Evolutionary conservation across 2,888 invertebrate species (phyloP).

Genomic region (Lycia hirtaria): DNA sequence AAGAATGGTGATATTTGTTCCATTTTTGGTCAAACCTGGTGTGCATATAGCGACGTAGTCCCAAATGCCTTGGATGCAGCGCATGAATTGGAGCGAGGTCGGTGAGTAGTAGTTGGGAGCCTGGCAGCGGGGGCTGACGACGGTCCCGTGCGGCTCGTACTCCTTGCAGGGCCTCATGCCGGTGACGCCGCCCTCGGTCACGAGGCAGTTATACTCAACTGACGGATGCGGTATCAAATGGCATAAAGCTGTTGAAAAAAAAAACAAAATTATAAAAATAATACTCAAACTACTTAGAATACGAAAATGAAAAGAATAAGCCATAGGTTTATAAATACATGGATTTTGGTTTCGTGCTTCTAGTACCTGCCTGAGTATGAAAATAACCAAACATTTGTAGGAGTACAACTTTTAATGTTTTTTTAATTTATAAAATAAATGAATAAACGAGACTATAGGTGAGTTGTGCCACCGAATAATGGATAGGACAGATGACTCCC

Average conservation of each 20-base stretch:
- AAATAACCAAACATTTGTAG: no score
- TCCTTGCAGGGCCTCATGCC: constrained; percentile 25
- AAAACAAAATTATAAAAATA: background rate
- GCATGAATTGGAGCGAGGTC: constrained; percentile 26
- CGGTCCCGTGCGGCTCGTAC: constrained; percentile 29
- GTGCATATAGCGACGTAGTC: constrained; percentile 30
- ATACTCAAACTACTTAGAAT: background rate
- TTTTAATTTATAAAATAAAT: no score
- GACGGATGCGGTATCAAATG: constrained; percentile 25
- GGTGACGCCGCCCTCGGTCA: constrained; percentile 20
- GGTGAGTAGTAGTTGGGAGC: constrained; percentile 33
- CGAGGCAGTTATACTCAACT: constrained; percentile 36
- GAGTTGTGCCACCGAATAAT: no score
- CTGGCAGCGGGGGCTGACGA: constrained; percentile 32
- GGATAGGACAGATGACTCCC: no score
- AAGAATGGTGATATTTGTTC: constrained; percentile 61
- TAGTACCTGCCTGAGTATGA: no score
- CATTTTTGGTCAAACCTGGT: constrained; percentile 50
- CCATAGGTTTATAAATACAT: background rate
- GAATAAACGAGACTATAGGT: no score
- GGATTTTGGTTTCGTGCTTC: no score
- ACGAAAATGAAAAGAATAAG: background rate
- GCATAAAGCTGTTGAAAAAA: constrained; percentile 28
- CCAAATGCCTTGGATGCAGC: constrained; percentile 33
- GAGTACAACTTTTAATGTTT: no score